Conservation (phyloP, 1,140 invertebrate species). For the Frieseomelitta varia region DNA sequence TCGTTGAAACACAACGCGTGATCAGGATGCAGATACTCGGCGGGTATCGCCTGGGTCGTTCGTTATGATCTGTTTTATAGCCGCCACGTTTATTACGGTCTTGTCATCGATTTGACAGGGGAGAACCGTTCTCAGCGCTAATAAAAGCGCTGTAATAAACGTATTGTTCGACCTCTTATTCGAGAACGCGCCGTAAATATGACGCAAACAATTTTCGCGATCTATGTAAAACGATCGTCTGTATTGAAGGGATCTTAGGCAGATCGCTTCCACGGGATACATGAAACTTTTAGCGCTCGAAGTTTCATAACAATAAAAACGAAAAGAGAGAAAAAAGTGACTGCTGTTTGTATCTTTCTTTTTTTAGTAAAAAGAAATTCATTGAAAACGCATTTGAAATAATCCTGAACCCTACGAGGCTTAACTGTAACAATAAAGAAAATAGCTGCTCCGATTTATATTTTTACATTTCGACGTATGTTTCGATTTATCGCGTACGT, state of each 20-base stretch:
- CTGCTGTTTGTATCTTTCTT: too few species aligned
- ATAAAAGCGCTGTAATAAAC: conserved; percentile 28
- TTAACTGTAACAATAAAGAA: too few species aligned
- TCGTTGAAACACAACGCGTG: background rate
- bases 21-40: background rate
- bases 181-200: conserved; percentile 13
- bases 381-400: too few species aligned
- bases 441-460: too few species aligned
- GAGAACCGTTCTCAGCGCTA: background rate
- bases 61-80: conserved; percentile 31
- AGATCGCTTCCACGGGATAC: background rate
- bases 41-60: background rate
- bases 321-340: too few species aligned
- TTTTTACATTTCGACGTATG: too few species aligned
- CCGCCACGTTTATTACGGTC: background rate
- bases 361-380: too few species aligned
- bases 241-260: background rate
- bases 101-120: background rate
- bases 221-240: background rate
- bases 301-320: too few species aligned
- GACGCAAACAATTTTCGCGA: conserved; percentile 8
- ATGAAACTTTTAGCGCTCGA: background rate
- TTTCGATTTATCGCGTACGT: too few species aligned
- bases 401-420: too few species aligned
- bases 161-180: background rate